Evolutionary conservation across 2,113 vertebrate genomes (phyloP).

Genomic region (Dasyurus viverrinus): DNA sequence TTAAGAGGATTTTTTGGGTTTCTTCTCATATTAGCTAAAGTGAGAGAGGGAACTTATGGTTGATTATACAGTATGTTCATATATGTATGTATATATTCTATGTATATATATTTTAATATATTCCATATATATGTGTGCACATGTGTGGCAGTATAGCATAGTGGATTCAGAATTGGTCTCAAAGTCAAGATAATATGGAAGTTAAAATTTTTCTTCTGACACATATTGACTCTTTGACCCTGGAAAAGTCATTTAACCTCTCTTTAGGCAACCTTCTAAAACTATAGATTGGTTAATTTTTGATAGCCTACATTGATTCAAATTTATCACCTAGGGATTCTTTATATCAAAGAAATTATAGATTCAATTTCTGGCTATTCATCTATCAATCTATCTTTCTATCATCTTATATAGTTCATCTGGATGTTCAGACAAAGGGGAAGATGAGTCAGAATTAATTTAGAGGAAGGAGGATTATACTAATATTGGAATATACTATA

Average conservation of each 20-base stretch:
- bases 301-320: not conserved
- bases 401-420: not conserved
- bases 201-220: not conserved
- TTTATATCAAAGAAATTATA: not conserved
- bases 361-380: not conserved
- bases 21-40: constrained; percentile 66
- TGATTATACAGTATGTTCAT: constrained; percentile 22
- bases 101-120: too few species aligned
- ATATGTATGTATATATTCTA: not conserved
- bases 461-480: not conserved
- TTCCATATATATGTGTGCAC: too few species aligned
- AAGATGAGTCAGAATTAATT: not conserved
- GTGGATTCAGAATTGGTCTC: not conserved
- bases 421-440: not conserved
- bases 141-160: too few species aligned
- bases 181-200: not conserved
- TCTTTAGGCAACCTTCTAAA: not conserved
- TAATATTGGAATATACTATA: not conserved
- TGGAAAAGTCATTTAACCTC: not conserved
- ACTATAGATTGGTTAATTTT: not conserved
- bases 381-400: not conserved
- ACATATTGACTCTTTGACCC: not conserved
- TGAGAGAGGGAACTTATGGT: constrained; percentile 68
- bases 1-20: constrained; percentile 71
- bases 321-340: not conserved